phyloP scores from a whole-genome alignment of 1,140 invertebrate genomes.

The Neomicropteryx cornuta region DNA sequence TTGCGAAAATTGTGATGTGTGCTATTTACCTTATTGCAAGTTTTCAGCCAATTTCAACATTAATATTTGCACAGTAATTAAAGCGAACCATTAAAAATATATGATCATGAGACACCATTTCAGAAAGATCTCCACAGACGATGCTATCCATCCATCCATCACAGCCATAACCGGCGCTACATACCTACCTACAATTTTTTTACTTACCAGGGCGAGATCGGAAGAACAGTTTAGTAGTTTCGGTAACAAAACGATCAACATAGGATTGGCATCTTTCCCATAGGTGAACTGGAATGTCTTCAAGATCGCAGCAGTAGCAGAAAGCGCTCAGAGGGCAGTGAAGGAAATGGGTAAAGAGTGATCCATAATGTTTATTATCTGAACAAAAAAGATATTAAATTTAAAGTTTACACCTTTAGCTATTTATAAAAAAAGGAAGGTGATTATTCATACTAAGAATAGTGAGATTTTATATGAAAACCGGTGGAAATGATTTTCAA shows the following conservation, averaged over 20 bases:
- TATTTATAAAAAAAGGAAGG: slow-evolving; percentile 6
- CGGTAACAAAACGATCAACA: slow-evolving; percentile 82
- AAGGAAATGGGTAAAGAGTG: slow-evolving; percentile 89
- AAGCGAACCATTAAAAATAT: too few relatives aligned
- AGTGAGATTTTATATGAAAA: too few relatives aligned
- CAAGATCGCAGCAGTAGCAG: slow-evolving; percentile 85
- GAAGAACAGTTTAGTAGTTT: slow-evolving; percentile 74
- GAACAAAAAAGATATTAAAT: slow-evolving; percentile 25
- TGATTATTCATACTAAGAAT: too few relatives aligned
- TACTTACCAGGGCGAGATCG: slow-evolving; percentile 72
- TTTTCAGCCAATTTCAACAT: not conserved
- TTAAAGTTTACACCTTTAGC: slow-evolving; percentile 7
- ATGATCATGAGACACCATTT: too few relatives aligned
- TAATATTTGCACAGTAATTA: not conserved
- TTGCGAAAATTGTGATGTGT: not conserved
- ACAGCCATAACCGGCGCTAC: too few relatives aligned
- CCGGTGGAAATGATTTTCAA: too few relatives aligned
- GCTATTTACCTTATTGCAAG: too few relatives aligned
- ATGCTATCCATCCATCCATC: too few relatives aligned
- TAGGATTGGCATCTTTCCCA: slow-evolving; percentile 86
- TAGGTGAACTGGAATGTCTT: slow-evolving; percentile 70
- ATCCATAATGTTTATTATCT: slow-evolving; percentile 87
- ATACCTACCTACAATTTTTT: too few relatives aligned
- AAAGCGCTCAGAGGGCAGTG: slow-evolving; percentile 89
- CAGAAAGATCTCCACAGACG: too few relatives aligned